These are phyloP conservation scores for Agapornis canus DNA, from an alignment of 2,797 vertebrate species.

Conservation along the genomic window DNA sequence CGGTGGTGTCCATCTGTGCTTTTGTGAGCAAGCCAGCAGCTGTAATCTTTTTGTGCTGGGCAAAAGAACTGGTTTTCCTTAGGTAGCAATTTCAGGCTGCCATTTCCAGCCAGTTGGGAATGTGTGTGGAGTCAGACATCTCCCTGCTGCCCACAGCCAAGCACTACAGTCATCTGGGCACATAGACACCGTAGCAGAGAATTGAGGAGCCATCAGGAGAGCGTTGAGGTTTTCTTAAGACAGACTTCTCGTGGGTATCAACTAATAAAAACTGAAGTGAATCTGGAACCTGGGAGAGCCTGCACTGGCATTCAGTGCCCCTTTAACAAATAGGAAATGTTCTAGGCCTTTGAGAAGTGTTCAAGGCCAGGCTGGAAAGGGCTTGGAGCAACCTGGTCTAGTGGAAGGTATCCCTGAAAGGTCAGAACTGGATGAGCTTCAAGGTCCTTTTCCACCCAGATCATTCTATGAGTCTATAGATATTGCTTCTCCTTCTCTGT, in stretches of 20 bases:
- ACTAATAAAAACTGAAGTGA: background rate
- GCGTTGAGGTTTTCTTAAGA: background rate
- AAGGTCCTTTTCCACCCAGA: background rate
- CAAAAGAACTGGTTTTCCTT: background rate
- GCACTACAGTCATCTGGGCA: background rate
- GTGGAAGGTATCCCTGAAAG: background rate
- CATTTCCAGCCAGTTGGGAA: background rate
- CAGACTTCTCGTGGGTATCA: background rate
- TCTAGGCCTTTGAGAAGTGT: background rate
- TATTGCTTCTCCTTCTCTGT: background rate
- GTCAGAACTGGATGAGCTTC: background rate
- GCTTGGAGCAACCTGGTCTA: background rate
- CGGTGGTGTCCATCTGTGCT: background rate
- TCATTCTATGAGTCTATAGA: background rate
- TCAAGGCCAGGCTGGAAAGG: background rate
- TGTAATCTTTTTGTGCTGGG: background rate
- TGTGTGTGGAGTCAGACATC: background rate
- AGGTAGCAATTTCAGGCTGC: background rate
- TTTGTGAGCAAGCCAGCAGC: background rate
- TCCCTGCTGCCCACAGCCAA: background rate
- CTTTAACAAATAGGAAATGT: background rate
- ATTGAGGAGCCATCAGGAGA: background rate
- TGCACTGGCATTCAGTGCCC: background rate
- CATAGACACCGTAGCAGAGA: fast-evolving
- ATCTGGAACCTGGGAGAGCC: background rate